Base-by-base conservation (phyloP, 2,888 invertebrate species). In the Habrosyne pyritoides region DNA sequence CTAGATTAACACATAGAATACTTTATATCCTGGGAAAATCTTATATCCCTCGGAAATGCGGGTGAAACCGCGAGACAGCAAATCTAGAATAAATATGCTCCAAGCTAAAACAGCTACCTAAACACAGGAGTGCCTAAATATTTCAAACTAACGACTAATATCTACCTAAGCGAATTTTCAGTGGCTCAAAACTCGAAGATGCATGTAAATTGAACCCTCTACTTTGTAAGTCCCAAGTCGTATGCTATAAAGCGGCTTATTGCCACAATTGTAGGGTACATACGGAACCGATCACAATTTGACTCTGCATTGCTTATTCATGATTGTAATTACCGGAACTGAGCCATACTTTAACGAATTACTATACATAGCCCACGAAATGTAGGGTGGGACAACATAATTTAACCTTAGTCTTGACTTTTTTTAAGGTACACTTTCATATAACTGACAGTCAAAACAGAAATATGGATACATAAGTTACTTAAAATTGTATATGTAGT, bases 301-400 rank as follows among this genome's bases (percentile, higher is more conserved):
- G 80, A 79, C 79, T 75, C 63, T 60, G 57, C 79, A 86, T 86
- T 85, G 81, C 74, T 83, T 87, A 88, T 88, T 86, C 87, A 86
- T 85, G 81, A 76, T 66, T 66, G 74, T 81, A 83, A 88, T 87
- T 83, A 84, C 79, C 70, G 70, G 75, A 86, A 84, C 81, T 78
- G 77, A 83, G 68, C 53, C 60, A 54, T 57, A 51, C 22, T 50
- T 50, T 53, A 54, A 53, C 54, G 30, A 28, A 30, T 73, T 66
- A 66, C 70, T 67, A 63, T 64, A 64, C 63, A 63, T 63, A 51
- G 57, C 49, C 47, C 5, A 49, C 33, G 33, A 47, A 53, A 42
- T 42, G 14, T 42, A 18, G 42, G 42, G 42, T 42, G 42, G 18
- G 8, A 18, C 8, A 42, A 7, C 3, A 18, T 18, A 7, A 8